phyloP scores from a whole-genome alignment of 2,797 vertebrate species.

The Limosa lapponica region DNA sequence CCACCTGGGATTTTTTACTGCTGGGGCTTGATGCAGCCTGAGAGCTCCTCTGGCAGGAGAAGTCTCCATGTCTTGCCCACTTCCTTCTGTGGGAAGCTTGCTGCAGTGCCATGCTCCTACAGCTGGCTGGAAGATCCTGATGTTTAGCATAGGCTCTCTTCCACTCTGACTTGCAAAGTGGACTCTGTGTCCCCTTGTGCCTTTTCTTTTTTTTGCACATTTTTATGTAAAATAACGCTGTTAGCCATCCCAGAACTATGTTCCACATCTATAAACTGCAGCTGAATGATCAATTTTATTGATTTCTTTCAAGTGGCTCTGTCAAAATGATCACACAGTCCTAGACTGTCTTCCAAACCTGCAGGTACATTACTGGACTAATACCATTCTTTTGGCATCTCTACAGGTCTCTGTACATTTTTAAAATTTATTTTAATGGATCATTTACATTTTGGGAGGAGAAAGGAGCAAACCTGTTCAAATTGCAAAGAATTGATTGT shows the following conservation, averaged over 20 bases:
- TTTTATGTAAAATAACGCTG: conserved; percentile 32
- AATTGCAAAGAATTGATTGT: not conserved
- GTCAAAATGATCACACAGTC: conserved; percentile 67
- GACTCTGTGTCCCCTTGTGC: not conserved
- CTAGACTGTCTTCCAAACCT: conserved; percentile 30
- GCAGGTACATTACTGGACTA: not conserved
- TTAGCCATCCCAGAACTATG: conserved; percentile 44
- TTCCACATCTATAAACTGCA: conserved; percentile 51
- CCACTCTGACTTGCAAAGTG: not conserved
- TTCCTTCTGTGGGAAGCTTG: not conserved
- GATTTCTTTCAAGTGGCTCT: conserved; percentile 73
- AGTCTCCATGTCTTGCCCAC: rapidly evolving
- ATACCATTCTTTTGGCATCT: not conserved
- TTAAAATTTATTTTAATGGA: not conserved
- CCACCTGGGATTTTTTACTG: not conserved
- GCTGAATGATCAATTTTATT: conserved; percentile 66
- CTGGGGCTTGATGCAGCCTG: not conserved
- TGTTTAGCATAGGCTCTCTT: not conserved
- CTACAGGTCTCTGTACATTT: not conserved
- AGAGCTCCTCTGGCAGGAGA: not conserved
- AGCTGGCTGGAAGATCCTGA: not conserved
- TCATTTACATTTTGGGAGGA: not conserved
- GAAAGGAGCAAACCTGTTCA: not conserved
- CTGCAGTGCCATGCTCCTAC: rapidly evolving
- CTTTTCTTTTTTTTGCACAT: not conserved